phyloP scores from a whole-genome alignment of 2,888 invertebrate genomes.

The Latrodectus hesperus region DNA sequence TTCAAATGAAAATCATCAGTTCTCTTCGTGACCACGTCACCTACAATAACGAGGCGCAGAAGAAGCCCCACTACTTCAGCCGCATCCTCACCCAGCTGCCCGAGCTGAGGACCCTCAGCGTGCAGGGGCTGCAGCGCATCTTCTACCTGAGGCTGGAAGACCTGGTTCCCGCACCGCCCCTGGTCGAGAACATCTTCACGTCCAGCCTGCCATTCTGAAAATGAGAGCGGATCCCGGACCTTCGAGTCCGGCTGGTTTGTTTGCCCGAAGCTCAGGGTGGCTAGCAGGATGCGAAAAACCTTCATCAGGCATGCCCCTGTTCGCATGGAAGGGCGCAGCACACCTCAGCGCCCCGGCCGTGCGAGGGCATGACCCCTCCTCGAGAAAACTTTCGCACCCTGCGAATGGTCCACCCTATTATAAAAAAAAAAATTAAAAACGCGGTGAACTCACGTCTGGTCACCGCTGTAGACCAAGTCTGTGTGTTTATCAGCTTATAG shows the following conservation, averaged over 20 bases:
- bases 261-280: slow-evolving; percentile 65
- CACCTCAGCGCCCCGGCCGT: slow-evolving; percentile 15
- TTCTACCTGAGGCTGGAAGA: slow-evolving; percentile 95
- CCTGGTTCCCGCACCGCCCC: slow-evolving; percentile 90
- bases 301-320: slow-evolving; percentile 49
- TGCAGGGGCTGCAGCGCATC: slow-evolving; percentile 94
- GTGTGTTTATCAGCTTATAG: not conserved
- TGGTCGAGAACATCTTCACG: slow-evolving; percentile 96
- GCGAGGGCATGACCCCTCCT: slow-evolving; percentile 63
- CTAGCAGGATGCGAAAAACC: slow-evolving; percentile 66
- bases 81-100: slow-evolving; percentile 92
- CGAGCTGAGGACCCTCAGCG: slow-evolving; percentile 91
- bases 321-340: slow-evolving; percentile 15
- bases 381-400: slow-evolving; percentile 67
- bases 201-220: slow-evolving; percentile 92
- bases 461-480: not conserved
- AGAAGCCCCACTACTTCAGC: slow-evolving; percentile 95
- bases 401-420: slow-evolving; percentile 57
- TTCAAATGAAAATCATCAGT: slow-evolving; percentile 97
- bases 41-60: slow-evolving; percentile 89
- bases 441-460: not conserved
- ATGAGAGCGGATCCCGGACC: slow-evolving; percentile 3
- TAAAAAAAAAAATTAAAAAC: not conserved
- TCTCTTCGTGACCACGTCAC: slow-evolving; percentile 97
- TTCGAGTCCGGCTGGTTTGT: slow-evolving; percentile 35